A percentile compares a stretch with the other conserved stretches of the same genome.
phyloP scores from a whole-genome alignment of 2,888 invertebrate genomes.

The Xestia xanthographa region DNA sequence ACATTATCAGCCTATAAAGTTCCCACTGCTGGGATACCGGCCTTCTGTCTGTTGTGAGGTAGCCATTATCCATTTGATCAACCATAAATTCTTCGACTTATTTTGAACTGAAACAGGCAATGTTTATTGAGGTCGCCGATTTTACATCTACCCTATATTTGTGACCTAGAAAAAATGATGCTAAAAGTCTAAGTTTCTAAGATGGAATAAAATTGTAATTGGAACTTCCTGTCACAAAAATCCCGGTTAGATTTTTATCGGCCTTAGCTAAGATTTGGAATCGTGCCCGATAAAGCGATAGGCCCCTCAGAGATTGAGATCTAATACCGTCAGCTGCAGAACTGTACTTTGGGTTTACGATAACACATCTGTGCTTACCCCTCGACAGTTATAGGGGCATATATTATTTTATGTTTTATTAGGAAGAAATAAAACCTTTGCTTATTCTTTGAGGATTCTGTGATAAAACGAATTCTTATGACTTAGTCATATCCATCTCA shows the following conservation, averaged over 20 bases:
- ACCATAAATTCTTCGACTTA: not conserved
- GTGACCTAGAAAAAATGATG: not conserved
- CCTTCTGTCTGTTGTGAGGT: not conserved
- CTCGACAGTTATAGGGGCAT: constrained; percentile 11
- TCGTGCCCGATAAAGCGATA: constrained; percentile 45
- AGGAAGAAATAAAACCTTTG: constrained; percentile 10
- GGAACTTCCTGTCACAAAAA: constrained; percentile 14
- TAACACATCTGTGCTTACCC: constrained; percentile 39
- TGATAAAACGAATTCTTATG: constrained; percentile 12
- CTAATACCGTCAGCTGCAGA: constrained; percentile 34
- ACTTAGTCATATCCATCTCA: not conserved
- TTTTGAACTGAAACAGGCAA: not conserved
- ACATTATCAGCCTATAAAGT: too few species aligned
- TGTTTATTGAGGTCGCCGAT: not conserved
- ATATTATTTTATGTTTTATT: constrained; percentile 51
- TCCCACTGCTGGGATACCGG: not conserved
- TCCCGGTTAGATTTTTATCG: constrained; percentile 25
- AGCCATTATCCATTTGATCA: not conserved
- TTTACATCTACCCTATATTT: not conserved
- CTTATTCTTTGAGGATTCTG: constrained; percentile 6
- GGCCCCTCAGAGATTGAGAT: constrained; percentile 34
- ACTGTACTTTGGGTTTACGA: constrained; percentile 21
- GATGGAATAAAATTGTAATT: not conserved
- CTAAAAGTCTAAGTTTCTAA: not conserved
- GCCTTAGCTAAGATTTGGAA: constrained; percentile 41